phyloP scores from a whole-genome alignment of 2,888 invertebrate genomes.

The Adelphocoris suturalis region DNA sequence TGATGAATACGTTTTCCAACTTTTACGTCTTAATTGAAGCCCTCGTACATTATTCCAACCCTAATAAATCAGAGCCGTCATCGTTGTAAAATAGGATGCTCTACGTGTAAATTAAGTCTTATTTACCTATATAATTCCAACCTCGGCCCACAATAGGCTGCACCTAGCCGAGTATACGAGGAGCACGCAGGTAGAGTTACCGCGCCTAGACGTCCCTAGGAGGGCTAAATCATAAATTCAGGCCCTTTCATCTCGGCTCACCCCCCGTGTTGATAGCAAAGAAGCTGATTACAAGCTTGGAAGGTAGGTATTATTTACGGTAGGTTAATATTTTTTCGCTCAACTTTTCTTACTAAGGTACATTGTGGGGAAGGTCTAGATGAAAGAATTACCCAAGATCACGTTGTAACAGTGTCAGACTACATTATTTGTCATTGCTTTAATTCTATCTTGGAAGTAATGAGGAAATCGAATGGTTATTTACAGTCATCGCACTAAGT shows the following conservation, averaged over 20 bases:
- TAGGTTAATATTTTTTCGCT: slow-evolving; percentile 4
- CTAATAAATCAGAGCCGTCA: not conserved
- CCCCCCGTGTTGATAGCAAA: not conserved
- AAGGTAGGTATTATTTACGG: not conserved
- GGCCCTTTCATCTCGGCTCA: not conserved
- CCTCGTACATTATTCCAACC: not conserved
- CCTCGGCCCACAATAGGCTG: not conserved
- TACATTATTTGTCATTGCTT: no score
- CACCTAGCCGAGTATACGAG: no score
- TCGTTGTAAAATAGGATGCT: not conserved
- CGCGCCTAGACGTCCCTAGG: slow-evolving; percentile 5
- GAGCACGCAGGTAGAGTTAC: not conserved
- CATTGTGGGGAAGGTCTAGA: no score
- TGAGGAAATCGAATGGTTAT: no score
- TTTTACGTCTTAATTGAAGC: not conserved
- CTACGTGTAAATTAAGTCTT: slow-evolving; percentile 31
- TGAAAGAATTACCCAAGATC: no score
- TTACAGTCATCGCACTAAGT: no score
- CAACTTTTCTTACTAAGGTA: no score
- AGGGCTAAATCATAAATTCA: slow-evolving; percentile 24
- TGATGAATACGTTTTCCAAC: not conserved
- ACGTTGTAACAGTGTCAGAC: no score
- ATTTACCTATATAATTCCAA: not conserved
- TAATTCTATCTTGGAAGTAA: no score
- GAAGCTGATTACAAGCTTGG: slow-evolving; percentile 16